phyloP scores from a whole-genome alignment of 2,113 vertebrate genomes.

The Myotis davidii region DNA sequence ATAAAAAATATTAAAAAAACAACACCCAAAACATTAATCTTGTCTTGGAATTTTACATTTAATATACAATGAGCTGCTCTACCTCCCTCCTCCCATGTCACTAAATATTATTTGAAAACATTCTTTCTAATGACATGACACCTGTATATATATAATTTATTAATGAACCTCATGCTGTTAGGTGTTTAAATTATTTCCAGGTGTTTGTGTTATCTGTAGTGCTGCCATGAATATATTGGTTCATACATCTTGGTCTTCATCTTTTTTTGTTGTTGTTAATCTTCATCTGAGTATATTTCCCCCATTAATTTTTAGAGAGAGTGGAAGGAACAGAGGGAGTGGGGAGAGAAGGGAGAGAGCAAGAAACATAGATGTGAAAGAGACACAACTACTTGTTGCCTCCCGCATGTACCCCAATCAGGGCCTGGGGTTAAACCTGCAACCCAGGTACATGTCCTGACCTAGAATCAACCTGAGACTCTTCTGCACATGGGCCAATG shows the following conservation, averaged over 20 bases:
- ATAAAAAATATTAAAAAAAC: too few species aligned
- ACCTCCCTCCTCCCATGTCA: neutral
- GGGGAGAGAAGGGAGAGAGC: too few species aligned
- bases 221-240: constrained; percentile 20
- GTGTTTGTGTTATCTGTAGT: constrained; percentile 46
- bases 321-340: too few species aligned
- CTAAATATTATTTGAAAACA: constrained; percentile 12
- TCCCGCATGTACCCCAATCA: too few species aligned
- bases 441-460: too few species aligned
- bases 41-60: constrained; percentile 14
- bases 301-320: too few species aligned
- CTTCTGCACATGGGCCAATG: too few species aligned
- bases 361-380: too few species aligned
- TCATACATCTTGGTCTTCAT: constrained; percentile 1
- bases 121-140: constrained; percentile 25
- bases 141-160: constrained; percentile 60
- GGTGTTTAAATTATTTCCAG: constrained; percentile 57
- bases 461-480: too few species aligned
- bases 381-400: too few species aligned
- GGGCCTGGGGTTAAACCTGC: too few species aligned
- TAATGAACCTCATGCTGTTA: constrained; percentile 26
- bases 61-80: neutral
- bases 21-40: neutral
- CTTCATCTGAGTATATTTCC: too few species aligned
- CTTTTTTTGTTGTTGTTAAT: neutral